Evolutionary conservation across 1,140 invertebrate genomes (phyloP).

Genomic region (Gryon sp.): DNA sequence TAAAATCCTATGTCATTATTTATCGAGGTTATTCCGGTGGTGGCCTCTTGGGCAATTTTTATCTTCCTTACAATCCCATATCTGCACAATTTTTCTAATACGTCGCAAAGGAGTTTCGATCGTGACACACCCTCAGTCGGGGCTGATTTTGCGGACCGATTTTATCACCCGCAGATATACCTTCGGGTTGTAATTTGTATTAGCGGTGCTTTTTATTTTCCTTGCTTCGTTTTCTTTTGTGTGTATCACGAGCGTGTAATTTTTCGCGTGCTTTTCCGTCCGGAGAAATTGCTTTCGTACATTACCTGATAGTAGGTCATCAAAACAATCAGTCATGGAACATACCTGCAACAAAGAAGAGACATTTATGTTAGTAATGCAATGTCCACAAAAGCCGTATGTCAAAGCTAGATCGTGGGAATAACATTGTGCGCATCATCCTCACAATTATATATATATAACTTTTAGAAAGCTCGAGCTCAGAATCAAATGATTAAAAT

Average conservation of each 20-base stretch:
- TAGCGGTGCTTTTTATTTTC: too few species aligned
- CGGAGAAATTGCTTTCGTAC: conserved; percentile 20
- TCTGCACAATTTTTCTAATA: conserved; percentile 8
- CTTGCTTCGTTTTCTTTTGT: conserved; percentile 11
- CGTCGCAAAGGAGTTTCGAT: conserved; percentile 6
- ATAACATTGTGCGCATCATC: conserved; percentile 21
- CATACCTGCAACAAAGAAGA: conserved; percentile 53
- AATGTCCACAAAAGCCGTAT: conserved; percentile 36
- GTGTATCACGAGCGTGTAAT: not conserved
- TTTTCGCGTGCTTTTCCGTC: conserved; percentile 9
- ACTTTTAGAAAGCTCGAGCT: conserved; percentile 30
- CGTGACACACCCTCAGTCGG: not conserved
- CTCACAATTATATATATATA: too few species aligned
- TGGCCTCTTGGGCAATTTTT: conserved; percentile 29
- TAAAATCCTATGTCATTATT: conserved; percentile 73
- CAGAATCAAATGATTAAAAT: conserved; percentile 56
- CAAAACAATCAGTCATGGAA: conserved; percentile 38
- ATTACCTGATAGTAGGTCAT: conserved; percentile 32
- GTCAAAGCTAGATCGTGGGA: conserved; percentile 54
- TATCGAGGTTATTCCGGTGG: conserved; percentile 64
- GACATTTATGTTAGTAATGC: conserved; percentile 36
- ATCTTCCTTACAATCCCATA: conserved; percentile 16
- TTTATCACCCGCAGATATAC: not conserved
- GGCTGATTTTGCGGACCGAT: not conserved
- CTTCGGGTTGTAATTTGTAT: conserved; percentile 12